Percentiles rank a stretch among this genome's conserved stretches.
Evolutionary conservation across 1,140 invertebrate genomes (phyloP).

Genomic region (Drosophila miranda): DNA sequence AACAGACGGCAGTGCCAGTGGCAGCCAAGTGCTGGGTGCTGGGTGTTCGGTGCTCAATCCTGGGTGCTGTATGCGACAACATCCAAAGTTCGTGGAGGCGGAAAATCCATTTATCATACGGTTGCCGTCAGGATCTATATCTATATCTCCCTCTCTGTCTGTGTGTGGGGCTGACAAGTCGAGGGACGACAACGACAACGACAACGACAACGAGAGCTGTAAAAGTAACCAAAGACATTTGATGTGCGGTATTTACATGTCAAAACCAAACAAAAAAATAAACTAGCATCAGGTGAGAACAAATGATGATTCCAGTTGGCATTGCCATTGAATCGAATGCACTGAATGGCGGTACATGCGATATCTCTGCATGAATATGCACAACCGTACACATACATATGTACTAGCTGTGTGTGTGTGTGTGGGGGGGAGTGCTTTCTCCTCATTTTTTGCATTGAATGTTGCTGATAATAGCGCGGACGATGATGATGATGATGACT

Average conservation of each 20-base stretch:
- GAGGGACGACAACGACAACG: neutral
- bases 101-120: slow-evolving; percentile 63
- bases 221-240: slow-evolving; percentile 46
- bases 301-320: slow-evolving; percentile 38
- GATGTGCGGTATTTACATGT: slow-evolving; percentile 39
- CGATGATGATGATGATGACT: slow-evolving; percentile 2
- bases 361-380: slow-evolving; percentile 25
- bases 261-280: slow-evolving; percentile 37
- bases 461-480: slow-evolving; percentile 1
- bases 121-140: slow-evolving; percentile 17
- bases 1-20: slow-evolving; percentile 2
- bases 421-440: too few relatives aligned
- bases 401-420: neutral
- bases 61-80: slow-evolving; percentile 34
- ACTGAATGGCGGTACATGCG: slow-evolving; percentile 27
- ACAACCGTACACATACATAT: slow-evolving; percentile 1
- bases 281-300: slow-evolving; percentile 40
- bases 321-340: slow-evolving; percentile 23
- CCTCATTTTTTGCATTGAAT: neutral
- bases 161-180: neutral
- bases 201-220: slow-evolving; percentile 5
- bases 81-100: slow-evolving; percentile 45
- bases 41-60: neutral
- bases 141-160: slow-evolving; percentile 2
- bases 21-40: slow-evolving; percentile 17